phyloP scores from a whole-genome alignment of 2,113 vertebrate genomes.

The Argyrosomus japonicus region DNA sequence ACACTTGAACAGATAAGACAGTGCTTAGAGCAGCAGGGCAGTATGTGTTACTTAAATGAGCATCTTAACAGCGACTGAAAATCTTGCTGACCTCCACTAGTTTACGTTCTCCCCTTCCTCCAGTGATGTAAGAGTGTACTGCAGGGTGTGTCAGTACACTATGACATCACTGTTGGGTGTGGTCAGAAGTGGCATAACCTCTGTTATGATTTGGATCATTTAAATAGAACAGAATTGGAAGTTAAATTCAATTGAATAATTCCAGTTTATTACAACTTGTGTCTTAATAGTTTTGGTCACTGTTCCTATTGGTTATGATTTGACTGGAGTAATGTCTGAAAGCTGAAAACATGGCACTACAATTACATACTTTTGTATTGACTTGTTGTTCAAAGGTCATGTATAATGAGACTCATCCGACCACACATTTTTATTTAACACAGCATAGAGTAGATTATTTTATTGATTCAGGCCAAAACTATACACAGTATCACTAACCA shows the following conservation, averaged over 20 bases:
- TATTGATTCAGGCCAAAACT: neutral
- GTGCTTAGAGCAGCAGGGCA: neutral
- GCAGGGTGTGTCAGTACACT: neutral
- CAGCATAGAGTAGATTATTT: neutral
- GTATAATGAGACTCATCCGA: neutral
- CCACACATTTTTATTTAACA: neutral
- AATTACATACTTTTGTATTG: neutral
- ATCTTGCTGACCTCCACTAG: neutral
- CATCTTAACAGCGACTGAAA: neutral
- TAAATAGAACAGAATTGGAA: too few species aligned
- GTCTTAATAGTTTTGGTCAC: too few species aligned
- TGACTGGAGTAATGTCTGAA: too few species aligned
- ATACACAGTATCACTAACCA: neutral
- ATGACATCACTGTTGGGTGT: neutral
- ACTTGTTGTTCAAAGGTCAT: neutral
- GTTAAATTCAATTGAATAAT: neutral
- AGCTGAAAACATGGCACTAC: too few species aligned
- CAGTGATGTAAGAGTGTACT: neutral
- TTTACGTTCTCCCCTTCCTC: neutral
- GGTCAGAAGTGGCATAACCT: too few species aligned
- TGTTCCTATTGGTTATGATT: too few species aligned
- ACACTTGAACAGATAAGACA: constrained; percentile 9
- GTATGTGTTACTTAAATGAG: neutral
- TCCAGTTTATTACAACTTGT: neutral
- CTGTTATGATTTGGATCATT: too few species aligned